Percentiles rank a stretch among this genome's conserved stretches.
phyloP scores from a whole-genome alignment of 2,888 invertebrate genomes.

The Lysandra bellargus region DNA sequence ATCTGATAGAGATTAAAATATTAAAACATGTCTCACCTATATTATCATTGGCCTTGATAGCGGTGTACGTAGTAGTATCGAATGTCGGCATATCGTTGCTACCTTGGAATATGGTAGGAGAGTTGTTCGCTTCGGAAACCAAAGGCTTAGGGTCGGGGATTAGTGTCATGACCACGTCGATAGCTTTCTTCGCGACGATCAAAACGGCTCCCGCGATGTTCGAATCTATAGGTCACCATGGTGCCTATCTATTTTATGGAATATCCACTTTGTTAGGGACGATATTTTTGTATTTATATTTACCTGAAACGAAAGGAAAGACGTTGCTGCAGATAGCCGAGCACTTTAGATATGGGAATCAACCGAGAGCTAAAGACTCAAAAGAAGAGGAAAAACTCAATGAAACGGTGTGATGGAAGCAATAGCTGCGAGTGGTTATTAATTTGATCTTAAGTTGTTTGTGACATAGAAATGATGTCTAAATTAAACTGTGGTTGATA shows the following conservation, averaged over 20 bases:
- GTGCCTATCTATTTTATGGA: conserved; percentile 83
- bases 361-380: conserved; percentile 47
- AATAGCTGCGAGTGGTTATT: not conserved
- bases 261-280: conserved; percentile 81
- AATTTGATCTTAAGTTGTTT: not conserved
- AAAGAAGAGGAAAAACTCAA: conserved; percentile 38
- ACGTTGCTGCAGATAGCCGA: conserved; percentile 85
- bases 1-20: conserved; percentile 53
- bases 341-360: conserved; percentile 66
- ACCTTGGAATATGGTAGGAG: conserved; percentile 88
- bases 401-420: not conserved
- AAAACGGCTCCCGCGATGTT: conserved; percentile 84
- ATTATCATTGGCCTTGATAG: conserved; percentile 74
- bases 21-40: conserved; percentile 57
- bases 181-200: conserved; percentile 84
- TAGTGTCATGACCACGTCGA: conserved; percentile 83
- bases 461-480: not conserved
- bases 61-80: conserved; percentile 81
- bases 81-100: conserved; percentile 83
- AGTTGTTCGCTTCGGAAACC: conserved; percentile 84
- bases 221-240: conserved; percentile 75
- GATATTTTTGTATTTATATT: conserved; percentile 78
- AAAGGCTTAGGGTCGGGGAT: conserved; percentile 86
- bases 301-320: conserved; percentile 86
- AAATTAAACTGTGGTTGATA: not conserved